Base-by-base conservation (phyloP, 2,797 vertebrate species). In the Mormyrops boulengeri region DNA sequence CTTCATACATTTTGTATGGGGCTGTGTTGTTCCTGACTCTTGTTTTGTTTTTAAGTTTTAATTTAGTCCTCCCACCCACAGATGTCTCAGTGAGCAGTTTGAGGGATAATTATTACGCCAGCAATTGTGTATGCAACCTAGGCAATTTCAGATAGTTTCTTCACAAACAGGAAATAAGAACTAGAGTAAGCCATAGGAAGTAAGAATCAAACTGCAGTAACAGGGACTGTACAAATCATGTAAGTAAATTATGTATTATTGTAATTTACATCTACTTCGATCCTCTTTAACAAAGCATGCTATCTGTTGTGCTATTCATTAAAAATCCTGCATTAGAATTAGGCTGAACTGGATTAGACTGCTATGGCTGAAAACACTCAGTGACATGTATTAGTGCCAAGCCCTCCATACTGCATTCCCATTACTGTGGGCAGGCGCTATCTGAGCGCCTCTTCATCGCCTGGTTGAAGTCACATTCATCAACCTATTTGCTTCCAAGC, bases 11-110 rank as follows among this genome's bases (percentile, higher is more conserved):
- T 92, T 90, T 92, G 91, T 90, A 91, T 91, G 87, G 91, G 19
- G 85, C 87, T 82, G 47, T 91, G 92, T 92, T 91, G 90, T 90
- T 89, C 91, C 85, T 89, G 4, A 90, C 38, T 91, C 90, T 89
- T 89, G 91, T 89, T 91, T 87, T 85, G 93, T 89, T 93, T 94
- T 95, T 93, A 93, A 91, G 92, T 92, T 92, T 91, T 93, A 92
- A 93, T 93, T 87, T 91, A 57, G 88, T 90, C 89, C 88, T 91
- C 91, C 90, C 90, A 88, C 5, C 50, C 77, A 30, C 44, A 88
- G 47, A 66, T 90, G 87, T 90, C 89, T 91, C 92, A 89, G 89
- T 85, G 88, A 90, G 89, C 57, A 90, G 90, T 88, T 89, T 30
- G 88, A 88, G 82, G 88, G 90, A 90, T 91, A 89, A 93, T 92